Conservation (phyloP, 2,113 vertebrate species). For the Eptatretus burgeri region DNA sequence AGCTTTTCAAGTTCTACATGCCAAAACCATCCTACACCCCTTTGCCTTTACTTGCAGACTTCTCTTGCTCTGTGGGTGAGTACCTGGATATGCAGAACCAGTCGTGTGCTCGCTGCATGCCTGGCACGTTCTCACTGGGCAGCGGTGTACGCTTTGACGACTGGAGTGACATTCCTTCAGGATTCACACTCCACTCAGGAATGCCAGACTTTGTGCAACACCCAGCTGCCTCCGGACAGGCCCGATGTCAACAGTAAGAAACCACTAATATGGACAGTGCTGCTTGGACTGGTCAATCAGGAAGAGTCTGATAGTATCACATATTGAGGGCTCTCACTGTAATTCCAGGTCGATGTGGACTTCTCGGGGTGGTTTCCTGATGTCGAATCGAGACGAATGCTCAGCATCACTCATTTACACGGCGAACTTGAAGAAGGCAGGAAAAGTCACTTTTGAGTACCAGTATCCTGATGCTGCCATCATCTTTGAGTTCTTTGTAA, state of each 20-base stretch:
- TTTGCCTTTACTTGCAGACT: constrained; percentile 21
- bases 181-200: constrained; percentile 24
- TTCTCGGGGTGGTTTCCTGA: constrained; percentile 39
- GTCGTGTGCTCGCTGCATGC: constrained; percentile 35
- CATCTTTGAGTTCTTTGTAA: constrained; percentile 77
- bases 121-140: constrained; percentile 60
- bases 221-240: neutral
- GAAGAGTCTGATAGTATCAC: neutral
- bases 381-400: constrained; percentile 75
- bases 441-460: constrained; percentile 51
- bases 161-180: constrained; percentile 47
- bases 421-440: constrained; percentile 53
- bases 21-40: too few relatives aligned
- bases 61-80: constrained; percentile 57
- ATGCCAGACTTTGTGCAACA: neutral
- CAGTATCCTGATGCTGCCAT: constrained; percentile 54
- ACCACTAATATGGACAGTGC: neutral
- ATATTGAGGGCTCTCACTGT: neutral
- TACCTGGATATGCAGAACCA: constrained; percentile 71
- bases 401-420: constrained; percentile 53
- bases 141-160: constrained; percentile 48
- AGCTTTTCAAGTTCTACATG: too few relatives aligned
- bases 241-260: constrained; percentile 2
- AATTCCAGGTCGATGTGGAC: constrained; percentile 46
- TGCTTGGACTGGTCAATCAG: neutral